Evolutionary conservation across 2,888 invertebrate genomes (phyloP).

Genomic region (Proisotoma minuta): DNA sequence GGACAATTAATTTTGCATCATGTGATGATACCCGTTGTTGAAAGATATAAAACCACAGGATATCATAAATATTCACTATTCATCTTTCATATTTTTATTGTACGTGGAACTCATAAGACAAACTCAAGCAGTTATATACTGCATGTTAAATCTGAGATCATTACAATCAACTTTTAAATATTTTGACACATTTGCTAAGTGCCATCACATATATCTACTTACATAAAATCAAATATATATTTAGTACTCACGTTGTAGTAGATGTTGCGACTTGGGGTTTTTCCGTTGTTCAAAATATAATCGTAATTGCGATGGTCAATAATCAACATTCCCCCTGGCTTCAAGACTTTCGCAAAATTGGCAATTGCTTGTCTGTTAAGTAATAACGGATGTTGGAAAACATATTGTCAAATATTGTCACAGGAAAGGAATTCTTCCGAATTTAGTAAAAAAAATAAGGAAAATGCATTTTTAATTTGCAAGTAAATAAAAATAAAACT

Average conservation of each 20-base stretch:
- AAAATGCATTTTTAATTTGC: not conserved
- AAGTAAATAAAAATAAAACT: no score
- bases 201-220: not conserved
- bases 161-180: no score
- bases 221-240: not conserved
- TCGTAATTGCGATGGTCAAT: conserved; percentile 90
- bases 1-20: no score
- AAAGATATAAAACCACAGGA: conserved; percentile 6
- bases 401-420: no score
- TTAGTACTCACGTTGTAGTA: conserved; percentile 75
- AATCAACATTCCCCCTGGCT: conserved; percentile 75
- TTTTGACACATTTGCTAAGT: not conserved
- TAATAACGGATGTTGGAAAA: no score
- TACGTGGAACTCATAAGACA: no score
- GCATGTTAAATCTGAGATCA: no score
- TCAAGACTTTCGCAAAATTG: conserved; percentile 77
- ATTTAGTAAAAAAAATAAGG: no score
- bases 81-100: not conserved
- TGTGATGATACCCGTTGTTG: no score
- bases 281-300: conserved; percentile 68
- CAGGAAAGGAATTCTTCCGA: no score
- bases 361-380: conserved; percentile 57
- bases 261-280: conserved; percentile 74
- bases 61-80: not conserved
- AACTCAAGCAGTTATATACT: no score